Base-by-base conservation (phyloP, 2,797 vertebrate species). In the Oreortyx pictus region DNA sequence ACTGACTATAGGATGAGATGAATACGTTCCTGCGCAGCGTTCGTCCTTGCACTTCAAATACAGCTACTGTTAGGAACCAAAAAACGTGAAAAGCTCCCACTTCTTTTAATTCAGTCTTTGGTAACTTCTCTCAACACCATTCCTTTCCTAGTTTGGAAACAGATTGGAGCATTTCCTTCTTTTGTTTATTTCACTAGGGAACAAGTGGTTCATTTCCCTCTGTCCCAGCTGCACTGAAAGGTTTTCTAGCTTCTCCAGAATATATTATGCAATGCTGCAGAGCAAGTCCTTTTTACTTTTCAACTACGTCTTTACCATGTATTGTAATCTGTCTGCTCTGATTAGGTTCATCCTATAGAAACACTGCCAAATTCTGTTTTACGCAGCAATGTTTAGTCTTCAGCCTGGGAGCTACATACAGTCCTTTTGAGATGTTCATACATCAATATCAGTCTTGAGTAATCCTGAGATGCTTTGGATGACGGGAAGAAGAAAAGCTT, bases 341-440 rank as follows among this genome's bases (percentile, higher is more conserved):
- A 96, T 96, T 95, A 96, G 91, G 78, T 96, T 96, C 91, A 94
- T 92, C 88, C 82, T 88, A 88, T 83, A 82, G 90, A 91, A 91
- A 90, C 82, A 74, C 88, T 95, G 94, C 97, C 96, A 97, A 96
- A 96, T 93, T 94, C 86, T 95, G 76, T 95, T 94, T 94, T 93
- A 95, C 1, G 0, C 89, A 92, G 93, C 78, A 85, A 77, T 95
- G 95, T 97, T 97, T 96, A 95, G 94, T 97, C 94, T 97, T 96
- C 86, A 95, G 94, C 90, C 91, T 93, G 81, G 77, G 73, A 97
- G 78, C 73, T 96, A 91, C 76, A 88, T 94, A 70, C 67, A 90
- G 89, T 92, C 90, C 78, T 96, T 93, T 95, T 92, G 95, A 92
- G 84, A 95, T 82, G 81, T 92, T 94, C 92, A 90, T 92, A 90